Evolutionary conservation across 92 coral and sea anemone genomes (phyloP), one percentile per base, ranked within the genome.

Genomic region (Palythoa caribaeorum): DNA sequence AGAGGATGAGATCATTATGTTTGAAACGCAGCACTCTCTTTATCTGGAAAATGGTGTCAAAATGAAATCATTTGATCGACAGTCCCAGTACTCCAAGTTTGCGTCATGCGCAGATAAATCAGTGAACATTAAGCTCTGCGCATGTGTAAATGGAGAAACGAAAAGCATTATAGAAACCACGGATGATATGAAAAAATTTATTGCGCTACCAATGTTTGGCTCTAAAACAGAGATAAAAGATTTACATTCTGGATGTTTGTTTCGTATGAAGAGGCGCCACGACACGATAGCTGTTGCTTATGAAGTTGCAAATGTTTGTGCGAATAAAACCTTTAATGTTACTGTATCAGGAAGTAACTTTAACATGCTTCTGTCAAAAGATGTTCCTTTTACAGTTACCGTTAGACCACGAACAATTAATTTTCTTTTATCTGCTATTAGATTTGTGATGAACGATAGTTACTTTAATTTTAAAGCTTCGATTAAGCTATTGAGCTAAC

Each of bases 381-480:
- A 35, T 14, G 35, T 90, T 8, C 95, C 93, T 0, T 44, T 93
- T 71, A 47, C 50, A 0, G 83, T 85, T n/a, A 38, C 76, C 1
- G 86, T 93, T 6, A 20, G 77, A 68, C 95, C 95, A 4, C 91
- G 80, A 71, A 90, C 93, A 1, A 78, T 88, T 39, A 71, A 84
- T 51, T 93, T 93, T 79, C 15, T 93, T 39, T 35, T 89, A 13
- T 89, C 91, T 12, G 91, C 89, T 37, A 84, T 74, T 14, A 84
- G 89, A 69, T 90, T 77, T 40, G 89, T 90, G 40, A 73, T 84
- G 35, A 90, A 85, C 19, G 92, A 90, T 39, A 85, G 89, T 19
- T 85, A 84, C 44, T 85, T 90, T 83, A 57, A 89, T 40, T 20
- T 89, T 62, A 15, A 28, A 1, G 37, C 73, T 55, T 60, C 73